These are phyloP conservation scores for Sebastes alutus DNA, from an alignment of 2,797 vertebrate genomes.

Conservation along the genomic window DNA sequence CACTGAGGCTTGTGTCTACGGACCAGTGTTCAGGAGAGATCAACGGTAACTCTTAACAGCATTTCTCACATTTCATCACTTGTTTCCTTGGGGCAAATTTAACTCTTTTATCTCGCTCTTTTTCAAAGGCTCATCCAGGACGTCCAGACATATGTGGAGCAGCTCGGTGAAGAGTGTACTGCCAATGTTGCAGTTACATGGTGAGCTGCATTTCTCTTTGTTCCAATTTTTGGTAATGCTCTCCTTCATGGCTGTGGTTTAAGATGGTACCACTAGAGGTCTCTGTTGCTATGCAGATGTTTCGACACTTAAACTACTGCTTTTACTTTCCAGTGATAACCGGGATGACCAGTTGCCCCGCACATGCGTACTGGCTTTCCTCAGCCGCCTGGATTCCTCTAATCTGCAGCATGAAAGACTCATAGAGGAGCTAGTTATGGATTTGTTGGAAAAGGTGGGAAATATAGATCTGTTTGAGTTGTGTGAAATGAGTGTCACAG, in stretches of 20 bases:
- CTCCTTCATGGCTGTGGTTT: background rate
- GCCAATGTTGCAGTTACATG: slow-evolving; percentile 85
- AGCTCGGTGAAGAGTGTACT: slow-evolving; percentile 86
- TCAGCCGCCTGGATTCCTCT: slow-evolving; percentile 86
- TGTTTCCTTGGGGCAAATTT: background rate
- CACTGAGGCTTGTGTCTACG: slow-evolving; percentile 90
- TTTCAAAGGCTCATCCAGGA: slow-evolving; percentile 89
- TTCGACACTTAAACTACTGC: background rate
- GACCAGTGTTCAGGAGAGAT: slow-evolving; percentile 92
- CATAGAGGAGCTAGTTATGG: slow-evolving; percentile 86
- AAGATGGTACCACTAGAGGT: slow-evolving; percentile 47
- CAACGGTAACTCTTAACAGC: slow-evolving; percentile 84
- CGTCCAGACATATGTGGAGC: slow-evolving; percentile 90
- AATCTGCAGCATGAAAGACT: slow-evolving; percentile 82
- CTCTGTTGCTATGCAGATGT: background rate
- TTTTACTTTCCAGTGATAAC: slow-evolving; percentile 82
- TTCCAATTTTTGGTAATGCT: background rate
- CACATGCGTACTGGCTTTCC: slow-evolving; percentile 88
- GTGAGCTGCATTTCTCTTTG: slow-evolving; percentile 57
- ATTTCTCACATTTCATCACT: background rate
- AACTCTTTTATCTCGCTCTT: background rate
- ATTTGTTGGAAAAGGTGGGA: slow-evolving; percentile 89
- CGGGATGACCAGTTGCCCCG: slow-evolving; percentile 91
- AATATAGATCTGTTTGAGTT: background rate
- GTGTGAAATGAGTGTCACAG: background rate